Percentiles rank a stretch among this genome's conserved stretches.
phyloP scores from a whole-genome alignment of 1,140 invertebrate species.

The Pseudoatta argentina region DNA sequence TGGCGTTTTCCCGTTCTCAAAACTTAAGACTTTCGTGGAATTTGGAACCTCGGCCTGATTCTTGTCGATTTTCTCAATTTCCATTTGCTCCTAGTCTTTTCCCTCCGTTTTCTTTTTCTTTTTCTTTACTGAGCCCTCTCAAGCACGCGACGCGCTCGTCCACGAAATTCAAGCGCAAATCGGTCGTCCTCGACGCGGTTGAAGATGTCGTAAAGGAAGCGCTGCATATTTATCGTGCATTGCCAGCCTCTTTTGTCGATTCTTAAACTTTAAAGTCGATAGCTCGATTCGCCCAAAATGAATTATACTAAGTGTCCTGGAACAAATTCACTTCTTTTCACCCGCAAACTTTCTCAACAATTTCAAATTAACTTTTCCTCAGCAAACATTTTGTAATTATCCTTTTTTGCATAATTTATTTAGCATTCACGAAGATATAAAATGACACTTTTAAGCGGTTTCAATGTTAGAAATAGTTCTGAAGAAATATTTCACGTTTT shows the following conservation, averaged over 20 bases:
- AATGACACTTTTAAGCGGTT: neutral
- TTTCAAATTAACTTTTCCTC: conserved; percentile 5
- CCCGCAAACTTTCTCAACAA: neutral
- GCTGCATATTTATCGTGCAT: conserved; percentile 60
- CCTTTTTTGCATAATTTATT: neutral
- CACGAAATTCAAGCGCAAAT: conserved; percentile 59
- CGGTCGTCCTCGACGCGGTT: conserved; percentile 49
- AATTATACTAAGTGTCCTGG: conserved; percentile 6
- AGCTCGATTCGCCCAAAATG: conserved; percentile 27
- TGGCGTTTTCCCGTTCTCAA: conserved; percentile 37
- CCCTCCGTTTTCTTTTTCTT: neutral
- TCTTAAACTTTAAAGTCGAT: conserved; percentile 61
- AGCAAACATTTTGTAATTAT: neutral
- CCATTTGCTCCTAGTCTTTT: conserved; percentile 29
- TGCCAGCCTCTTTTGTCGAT: conserved; percentile 36
- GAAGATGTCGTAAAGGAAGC: conserved; percentile 56
- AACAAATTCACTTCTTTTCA: neutral
- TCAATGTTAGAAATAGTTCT: neutral
- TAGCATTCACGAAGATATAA: neutral
- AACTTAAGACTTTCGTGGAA: conserved; percentile 53
- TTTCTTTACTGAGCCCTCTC: neutral
- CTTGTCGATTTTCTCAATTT: conserved; percentile 62
- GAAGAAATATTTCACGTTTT: conserved; percentile 6
- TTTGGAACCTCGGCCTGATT: conserved; percentile 31
- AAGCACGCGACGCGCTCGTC: conserved; percentile 45